phyloP scores from a whole-genome alignment of 2,113 vertebrate species.

The Lonchura striata region DNA sequence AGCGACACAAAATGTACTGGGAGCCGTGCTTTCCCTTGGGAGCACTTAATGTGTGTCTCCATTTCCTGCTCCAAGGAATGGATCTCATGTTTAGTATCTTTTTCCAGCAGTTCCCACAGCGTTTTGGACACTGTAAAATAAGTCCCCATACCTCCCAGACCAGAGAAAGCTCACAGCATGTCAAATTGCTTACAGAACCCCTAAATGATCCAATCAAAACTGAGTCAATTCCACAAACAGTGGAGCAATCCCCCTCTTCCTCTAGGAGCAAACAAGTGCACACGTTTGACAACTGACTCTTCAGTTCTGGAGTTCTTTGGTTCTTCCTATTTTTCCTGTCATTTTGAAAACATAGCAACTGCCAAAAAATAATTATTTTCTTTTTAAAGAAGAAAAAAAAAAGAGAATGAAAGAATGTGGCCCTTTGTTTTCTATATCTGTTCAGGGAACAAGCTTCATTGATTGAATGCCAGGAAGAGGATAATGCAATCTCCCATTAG shows the following conservation, averaged over 20 bases:
- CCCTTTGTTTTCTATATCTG: constrained; percentile 39
- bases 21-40: not conserved
- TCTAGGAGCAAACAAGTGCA: not conserved
- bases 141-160: not conserved
- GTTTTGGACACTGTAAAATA: not conserved
- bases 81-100: not conserved
- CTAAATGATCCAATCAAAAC: not conserved
- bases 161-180: not conserved
- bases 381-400: not conserved
- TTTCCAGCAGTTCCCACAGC: not conserved
- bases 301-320: not conserved
- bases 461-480: constrained; percentile 34
- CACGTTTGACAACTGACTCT: not conserved
- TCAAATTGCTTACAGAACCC: not conserved
- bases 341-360: not conserved
- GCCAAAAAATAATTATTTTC: constrained; percentile 23
- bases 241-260: not conserved
- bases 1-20: not conserved
- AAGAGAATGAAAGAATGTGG: not conserved
- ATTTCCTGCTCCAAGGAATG: not conserved
- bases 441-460: constrained; percentile 39
- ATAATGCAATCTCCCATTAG: constrained; percentile 49
- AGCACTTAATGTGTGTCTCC: not conserved
- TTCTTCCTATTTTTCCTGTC: not conserved
- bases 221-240: not conserved